A percentile compares a stretch with the other conserved stretches of the same genome.
Evolutionary conservation across 1,140 invertebrate species (phyloP).

Genomic region (Portunus trituberculatus): DNA sequence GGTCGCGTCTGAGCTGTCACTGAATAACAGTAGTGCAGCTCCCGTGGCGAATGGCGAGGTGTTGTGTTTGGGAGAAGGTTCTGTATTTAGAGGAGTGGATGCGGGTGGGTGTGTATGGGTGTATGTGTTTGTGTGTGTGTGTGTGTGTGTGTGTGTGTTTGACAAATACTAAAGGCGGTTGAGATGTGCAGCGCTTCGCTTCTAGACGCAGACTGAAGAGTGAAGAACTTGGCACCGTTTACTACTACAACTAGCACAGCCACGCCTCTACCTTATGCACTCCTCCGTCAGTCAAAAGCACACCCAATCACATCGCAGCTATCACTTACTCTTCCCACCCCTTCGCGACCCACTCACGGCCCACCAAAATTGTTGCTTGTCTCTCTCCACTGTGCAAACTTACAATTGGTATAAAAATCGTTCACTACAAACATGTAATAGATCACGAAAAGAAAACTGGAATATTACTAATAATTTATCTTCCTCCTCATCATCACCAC

Average conservation of each 20-base stretch:
- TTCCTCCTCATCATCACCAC: too few species aligned
- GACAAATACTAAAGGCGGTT: background rate
- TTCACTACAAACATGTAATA: too few species aligned
- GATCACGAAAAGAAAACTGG: too few species aligned
- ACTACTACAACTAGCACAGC: background rate
- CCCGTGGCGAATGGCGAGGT: too few species aligned
- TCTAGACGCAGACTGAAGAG: background rate
- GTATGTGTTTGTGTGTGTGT: background rate
- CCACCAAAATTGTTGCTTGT: background rate
- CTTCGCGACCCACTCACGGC: background rate
- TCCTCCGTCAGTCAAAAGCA: background rate
- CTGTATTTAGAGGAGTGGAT: background rate
- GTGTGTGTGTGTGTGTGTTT: background rate
- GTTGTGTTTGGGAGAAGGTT: too few species aligned
- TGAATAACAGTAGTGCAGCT: background rate
- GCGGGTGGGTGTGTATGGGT: background rate
- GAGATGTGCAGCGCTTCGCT: background rate
- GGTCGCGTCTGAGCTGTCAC: background rate
- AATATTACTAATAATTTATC: too few species aligned
- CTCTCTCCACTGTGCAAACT: background rate
- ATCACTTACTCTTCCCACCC: background rate
- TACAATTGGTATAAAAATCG: too few species aligned
- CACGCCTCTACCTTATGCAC: background rate
- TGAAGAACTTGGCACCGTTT: background rate
- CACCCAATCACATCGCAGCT: background rate